These are phyloP conservation scores for Prionailurus bengalensis DNA, from an alignment of 2,113 vertebrate genomes.

Conservation along the genomic window DNA sequence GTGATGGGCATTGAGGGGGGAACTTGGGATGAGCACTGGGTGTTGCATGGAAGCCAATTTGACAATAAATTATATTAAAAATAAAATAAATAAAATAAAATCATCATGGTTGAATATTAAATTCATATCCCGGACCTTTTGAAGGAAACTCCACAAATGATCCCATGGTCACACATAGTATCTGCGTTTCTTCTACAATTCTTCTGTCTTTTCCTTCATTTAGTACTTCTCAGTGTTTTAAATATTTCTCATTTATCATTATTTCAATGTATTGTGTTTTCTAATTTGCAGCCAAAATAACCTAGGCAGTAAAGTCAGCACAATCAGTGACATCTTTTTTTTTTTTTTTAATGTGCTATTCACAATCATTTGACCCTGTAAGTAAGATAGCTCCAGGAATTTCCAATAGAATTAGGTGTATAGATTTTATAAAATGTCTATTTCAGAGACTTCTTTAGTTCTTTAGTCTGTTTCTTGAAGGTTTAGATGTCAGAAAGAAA, in stretches of 20 bases:
- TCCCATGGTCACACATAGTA: not conserved
- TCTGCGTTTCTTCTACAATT: not conserved
- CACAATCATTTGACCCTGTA: not conserved
- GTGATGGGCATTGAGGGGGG: too few species aligned
- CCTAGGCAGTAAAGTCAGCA: not conserved
- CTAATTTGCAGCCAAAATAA: not conserved
- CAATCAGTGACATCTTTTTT: not conserved
- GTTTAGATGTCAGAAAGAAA: not conserved
- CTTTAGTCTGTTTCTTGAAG: not conserved
- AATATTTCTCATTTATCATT: not conserved
- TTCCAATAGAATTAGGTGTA: not conserved
- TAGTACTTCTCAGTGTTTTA: not conserved
- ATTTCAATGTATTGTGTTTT: conserved; percentile 11
- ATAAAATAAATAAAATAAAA: not conserved
- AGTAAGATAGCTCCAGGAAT: not conserved
- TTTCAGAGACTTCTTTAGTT: not conserved
- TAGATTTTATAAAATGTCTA: not conserved
- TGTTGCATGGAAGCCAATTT: too few species aligned
- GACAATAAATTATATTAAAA: too few species aligned
- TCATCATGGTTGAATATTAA: conserved; percentile 9
- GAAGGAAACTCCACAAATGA: not conserved
- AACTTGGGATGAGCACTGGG: too few species aligned
- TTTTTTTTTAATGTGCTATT: not conserved
- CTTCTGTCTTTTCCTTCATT: not conserved
- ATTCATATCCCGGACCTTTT: not conserved